phyloP scores from a whole-genome alignment of 2,888 invertebrate species.

The Ligdia adustata region DNA sequence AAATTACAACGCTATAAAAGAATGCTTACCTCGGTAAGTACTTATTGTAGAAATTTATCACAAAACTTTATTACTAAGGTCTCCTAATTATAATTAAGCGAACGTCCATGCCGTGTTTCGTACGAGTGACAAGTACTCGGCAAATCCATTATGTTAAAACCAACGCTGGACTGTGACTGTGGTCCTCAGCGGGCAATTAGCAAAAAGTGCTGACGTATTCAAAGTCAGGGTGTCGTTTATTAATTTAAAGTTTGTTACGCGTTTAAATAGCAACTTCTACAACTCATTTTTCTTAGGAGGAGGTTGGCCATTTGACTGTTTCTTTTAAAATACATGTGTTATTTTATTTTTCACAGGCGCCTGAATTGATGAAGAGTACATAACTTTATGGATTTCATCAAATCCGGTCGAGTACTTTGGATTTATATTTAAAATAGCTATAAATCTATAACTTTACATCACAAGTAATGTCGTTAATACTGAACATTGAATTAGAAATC shows the following conservation, averaged over 20 bases:
- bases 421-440: neutral
- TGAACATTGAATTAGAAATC: neutral
- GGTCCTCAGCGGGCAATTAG: slow-evolving; percentile 52
- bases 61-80: too few species aligned
- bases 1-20: too few species aligned
- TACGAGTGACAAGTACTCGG: slow-evolving; percentile 49
- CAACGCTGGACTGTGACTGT: slow-evolving; percentile 49
- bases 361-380: too few species aligned
- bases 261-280: too few species aligned
- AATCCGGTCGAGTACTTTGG: neutral
- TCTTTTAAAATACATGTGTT: neutral
- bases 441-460: too few species aligned
- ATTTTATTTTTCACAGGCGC: neutral
- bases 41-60: too few species aligned
- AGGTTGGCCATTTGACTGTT: neutral
- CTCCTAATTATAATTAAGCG: too few species aligned
- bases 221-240: slow-evolving; percentile 29
- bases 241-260: too few species aligned
- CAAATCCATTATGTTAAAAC: slow-evolving; percentile 63
- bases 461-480: too few species aligned
- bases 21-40: too few species aligned
- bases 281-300: too few species aligned
- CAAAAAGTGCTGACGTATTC: slow-evolving; percentile 59
- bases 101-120: slow-evolving; percentile 50
- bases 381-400: too few species aligned